Percentiles rank a stretch among this genome's conserved stretches.
These are phyloP conservation scores for Lysandra bellargus DNA, from an alignment of 2,888 invertebrate species.

Conservation along the genomic window DNA sequence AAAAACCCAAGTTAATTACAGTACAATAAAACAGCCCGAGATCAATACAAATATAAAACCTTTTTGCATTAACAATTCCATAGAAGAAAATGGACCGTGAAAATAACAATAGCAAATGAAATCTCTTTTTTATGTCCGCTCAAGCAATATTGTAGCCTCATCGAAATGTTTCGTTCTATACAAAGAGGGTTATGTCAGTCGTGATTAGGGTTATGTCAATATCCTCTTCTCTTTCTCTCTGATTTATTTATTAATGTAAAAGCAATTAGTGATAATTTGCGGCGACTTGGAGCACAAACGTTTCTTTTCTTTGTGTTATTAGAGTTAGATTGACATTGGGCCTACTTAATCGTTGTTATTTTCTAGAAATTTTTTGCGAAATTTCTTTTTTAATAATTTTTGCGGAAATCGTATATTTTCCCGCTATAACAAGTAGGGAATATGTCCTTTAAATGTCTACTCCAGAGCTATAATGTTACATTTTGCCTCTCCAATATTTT, in stretches of 20 bases:
- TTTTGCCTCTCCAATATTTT: neutral
- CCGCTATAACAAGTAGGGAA: no score
- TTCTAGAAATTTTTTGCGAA: no score
- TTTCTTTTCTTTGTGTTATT: neutral
- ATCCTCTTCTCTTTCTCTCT: neutral
- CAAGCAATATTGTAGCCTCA: conserved; percentile 72
- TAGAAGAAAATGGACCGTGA: conserved; percentile 66
- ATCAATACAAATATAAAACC: conserved; percentile 58
- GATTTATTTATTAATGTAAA: neutral
- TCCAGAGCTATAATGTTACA: no score
- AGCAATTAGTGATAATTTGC: neutral
- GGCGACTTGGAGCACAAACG: neutral
- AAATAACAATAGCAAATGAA: conserved; percentile 73
- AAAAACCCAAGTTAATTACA: conserved; percentile 60
- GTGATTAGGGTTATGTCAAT: conserved; percentile 56
- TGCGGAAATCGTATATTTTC: no score
- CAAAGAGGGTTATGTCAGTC: conserved; percentile 74
- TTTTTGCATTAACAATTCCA: conserved; percentile 59
- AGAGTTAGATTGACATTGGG: neutral
- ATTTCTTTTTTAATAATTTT: no score
- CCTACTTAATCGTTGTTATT: no score
- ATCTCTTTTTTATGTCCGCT: conserved; percentile 64
- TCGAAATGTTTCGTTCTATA: conserved; percentile 72
- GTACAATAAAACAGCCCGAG: conserved; percentile 57
- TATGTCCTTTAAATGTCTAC: no score